Conservation (phyloP, 2,888 invertebrate species). For the Rhorus exstirpatorius region DNA sequence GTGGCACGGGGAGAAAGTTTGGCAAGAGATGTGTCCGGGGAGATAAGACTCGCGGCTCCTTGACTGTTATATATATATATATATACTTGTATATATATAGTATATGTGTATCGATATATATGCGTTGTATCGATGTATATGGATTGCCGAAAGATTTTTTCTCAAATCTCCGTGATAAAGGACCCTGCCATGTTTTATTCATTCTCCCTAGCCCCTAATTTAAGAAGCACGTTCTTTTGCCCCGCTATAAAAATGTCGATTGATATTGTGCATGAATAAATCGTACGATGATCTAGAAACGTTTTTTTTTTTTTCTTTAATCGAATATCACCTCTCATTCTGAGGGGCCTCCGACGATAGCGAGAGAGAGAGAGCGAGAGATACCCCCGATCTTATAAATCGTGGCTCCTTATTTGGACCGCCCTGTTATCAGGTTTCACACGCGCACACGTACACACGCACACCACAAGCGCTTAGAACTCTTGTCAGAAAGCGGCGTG, state of each 20-base stretch:
- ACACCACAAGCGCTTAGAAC: constrained; percentile 18
- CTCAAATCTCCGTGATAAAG: constrained; percentile 86
- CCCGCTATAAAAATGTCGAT: constrained; percentile 13
- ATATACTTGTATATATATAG: constrained; percentile 3
- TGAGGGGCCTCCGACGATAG: constrained; percentile 2
- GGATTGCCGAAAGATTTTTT: constrained; percentile 67
- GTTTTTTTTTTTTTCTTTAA: neutral
- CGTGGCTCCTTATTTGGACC: constrained; percentile 84
- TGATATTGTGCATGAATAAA: neutral
- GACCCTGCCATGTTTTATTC: constrained; percentile 68
- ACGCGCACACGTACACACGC: constrained; percentile 76
- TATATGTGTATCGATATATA: no score
- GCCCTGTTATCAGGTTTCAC: constrained; percentile 86
- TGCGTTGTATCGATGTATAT: neutral
- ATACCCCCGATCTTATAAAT: constrained; percentile 70
- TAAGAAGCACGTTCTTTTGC: constrained; percentile 2
- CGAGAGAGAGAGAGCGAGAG: constrained; percentile 5
- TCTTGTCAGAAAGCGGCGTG: constrained; percentile 71
- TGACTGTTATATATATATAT: constrained; percentile 17
- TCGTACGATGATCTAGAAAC: neutral
- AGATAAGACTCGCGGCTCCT: constrained; percentile 82
- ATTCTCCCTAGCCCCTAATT: neutral
- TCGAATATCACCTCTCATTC: constrained; percentile 4
- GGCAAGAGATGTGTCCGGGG: constrained; percentile 85
- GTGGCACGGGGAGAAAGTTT: constrained; percentile 74